Percentiles rank a stretch among this genome's conserved stretches.
These are phyloP conservation scores for Plusia festucae DNA, from an alignment of 2,888 invertebrate species.

Conservation along the genomic window DNA sequence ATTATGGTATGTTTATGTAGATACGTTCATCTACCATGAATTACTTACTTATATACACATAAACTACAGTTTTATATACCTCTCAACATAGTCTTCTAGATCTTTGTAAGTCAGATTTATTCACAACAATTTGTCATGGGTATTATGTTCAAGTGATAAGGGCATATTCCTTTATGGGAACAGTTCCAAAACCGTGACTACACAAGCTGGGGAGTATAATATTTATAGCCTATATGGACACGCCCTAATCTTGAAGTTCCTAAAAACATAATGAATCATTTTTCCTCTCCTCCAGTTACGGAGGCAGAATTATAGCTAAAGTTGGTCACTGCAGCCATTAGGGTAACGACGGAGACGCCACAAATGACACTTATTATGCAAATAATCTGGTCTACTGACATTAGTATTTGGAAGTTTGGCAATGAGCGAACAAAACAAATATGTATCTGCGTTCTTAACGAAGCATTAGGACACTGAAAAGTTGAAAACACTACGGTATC, in stretches of 20 bases:
- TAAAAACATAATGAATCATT: slow-evolving; percentile 5
- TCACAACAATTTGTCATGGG: background rate
- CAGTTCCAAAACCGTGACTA: background rate
- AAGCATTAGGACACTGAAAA: background rate
- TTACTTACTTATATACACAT: background rate
- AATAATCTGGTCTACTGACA: slow-evolving; percentile 42
- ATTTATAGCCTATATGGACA: background rate
- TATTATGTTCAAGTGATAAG: background rate
- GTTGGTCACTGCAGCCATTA: slow-evolving; percentile 20
- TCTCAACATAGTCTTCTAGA: background rate
- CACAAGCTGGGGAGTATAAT: background rate
- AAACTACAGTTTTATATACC: background rate
- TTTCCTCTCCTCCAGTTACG: background rate
- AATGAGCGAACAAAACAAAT: background rate
- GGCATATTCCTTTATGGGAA: background rate
- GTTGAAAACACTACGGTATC: slow-evolving; percentile 29
- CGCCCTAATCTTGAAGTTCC: background rate
- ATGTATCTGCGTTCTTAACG: background rate
- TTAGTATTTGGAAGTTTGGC: slow-evolving; percentile 28
- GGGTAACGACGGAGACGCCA: slow-evolving; percentile 21
- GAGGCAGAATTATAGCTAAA: slow-evolving; percentile 8
- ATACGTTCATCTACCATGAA: background rate
- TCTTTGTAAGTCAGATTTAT: background rate
- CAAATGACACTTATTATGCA: slow-evolving; percentile 29
- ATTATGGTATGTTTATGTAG: slow-evolving; percentile 1